Evolutionary conservation across 2,888 invertebrate genomes (phyloP).

Genomic region (Timema podura): DNA sequence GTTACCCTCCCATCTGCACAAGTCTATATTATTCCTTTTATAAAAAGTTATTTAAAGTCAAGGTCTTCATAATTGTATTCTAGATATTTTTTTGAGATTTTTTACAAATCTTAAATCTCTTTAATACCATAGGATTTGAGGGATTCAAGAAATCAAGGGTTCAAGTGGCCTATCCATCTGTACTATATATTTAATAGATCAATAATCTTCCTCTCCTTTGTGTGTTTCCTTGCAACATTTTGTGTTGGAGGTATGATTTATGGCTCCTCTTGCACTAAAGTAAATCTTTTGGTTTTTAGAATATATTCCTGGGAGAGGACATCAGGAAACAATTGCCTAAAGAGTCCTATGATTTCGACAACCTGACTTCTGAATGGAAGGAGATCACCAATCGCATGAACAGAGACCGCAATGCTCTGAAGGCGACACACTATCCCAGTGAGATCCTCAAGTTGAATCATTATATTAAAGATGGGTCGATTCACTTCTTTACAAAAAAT

Average conservation of each 20-base stretch:
- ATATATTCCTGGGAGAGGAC: slow-evolving; percentile 83
- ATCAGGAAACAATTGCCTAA: slow-evolving; percentile 77
- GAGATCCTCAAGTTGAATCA: neutral
- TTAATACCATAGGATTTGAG: too few relatives aligned
- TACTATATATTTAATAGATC: neutral
- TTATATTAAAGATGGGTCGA: too few relatives aligned
- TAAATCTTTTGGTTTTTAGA: slow-evolving; percentile 45
- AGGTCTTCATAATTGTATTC: too few relatives aligned
- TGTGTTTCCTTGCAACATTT: neutral
- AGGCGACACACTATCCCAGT: slow-evolving; percentile 30
- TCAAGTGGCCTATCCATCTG: too few relatives aligned
- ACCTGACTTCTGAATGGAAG: slow-evolving; percentile 67
- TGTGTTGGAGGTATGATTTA: slow-evolving; percentile 20
- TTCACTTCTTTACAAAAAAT: too few relatives aligned
- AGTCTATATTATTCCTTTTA: too few relatives aligned
- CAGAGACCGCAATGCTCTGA: slow-evolving; percentile 15
- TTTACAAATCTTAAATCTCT: too few relatives aligned
- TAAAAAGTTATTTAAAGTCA: too few relatives aligned
- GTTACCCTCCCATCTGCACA: too few relatives aligned
- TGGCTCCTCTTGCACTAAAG: too few relatives aligned
- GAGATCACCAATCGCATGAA: slow-evolving; percentile 51
- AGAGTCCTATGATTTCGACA: slow-evolving; percentile 71
- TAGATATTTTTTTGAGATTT: too few relatives aligned
- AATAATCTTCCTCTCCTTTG: neutral
- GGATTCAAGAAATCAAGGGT: too few relatives aligned